A percentile compares a stretch with the other conserved stretches of the same genome.
Conservation (phyloP, 2,113 vertebrate species). For the Lasiurus cinereus region DNA sequence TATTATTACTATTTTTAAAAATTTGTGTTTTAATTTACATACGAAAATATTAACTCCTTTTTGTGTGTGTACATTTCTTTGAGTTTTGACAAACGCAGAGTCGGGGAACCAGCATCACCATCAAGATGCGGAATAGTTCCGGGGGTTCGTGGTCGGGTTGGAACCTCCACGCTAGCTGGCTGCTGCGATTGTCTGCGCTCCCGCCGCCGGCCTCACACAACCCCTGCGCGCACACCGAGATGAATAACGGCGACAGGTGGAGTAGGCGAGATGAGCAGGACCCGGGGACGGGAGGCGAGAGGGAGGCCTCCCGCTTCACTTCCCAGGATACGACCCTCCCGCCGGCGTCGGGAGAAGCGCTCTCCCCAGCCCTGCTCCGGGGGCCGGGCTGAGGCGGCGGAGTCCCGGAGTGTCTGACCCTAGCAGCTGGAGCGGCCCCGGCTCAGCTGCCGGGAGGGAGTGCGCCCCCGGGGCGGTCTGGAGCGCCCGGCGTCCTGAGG, state of each 20-base stretch:
- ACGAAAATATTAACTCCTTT: constrained; percentile 20
- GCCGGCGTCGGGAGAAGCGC: constrained; percentile 19
- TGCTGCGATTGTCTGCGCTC: constrained; percentile 36
- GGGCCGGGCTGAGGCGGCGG: neutral
- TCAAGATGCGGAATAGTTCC: neutral
- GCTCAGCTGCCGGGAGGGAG: neutral
- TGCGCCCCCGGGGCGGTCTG: constrained; percentile 38
- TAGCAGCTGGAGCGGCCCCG: neutral
- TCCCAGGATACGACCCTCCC: constrained; percentile 11
- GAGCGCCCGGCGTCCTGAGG: constrained; percentile 11
- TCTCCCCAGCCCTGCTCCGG: rapidly evolving
- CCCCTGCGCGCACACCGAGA: constrained; percentile 31
- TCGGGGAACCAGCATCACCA: neutral
- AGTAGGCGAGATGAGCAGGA: constrained; percentile 77
- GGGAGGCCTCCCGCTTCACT: neutral
- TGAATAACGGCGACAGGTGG: constrained; percentile 77
- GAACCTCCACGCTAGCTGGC: neutral
- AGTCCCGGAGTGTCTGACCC: neutral
- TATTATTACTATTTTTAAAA: neutral
- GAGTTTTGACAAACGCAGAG: constrained; percentile 53
- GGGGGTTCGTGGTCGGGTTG: neutral
- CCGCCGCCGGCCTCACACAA: constrained; percentile 25
- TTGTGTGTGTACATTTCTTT: neutral
- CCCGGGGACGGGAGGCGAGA: neutral
- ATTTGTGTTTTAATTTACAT: neutral